Percentiles rank a stretch among this genome's conserved stretches.
phyloP scores from a whole-genome alignment of 2,888 invertebrate species.

The Ectobius pallidus region DNA sequence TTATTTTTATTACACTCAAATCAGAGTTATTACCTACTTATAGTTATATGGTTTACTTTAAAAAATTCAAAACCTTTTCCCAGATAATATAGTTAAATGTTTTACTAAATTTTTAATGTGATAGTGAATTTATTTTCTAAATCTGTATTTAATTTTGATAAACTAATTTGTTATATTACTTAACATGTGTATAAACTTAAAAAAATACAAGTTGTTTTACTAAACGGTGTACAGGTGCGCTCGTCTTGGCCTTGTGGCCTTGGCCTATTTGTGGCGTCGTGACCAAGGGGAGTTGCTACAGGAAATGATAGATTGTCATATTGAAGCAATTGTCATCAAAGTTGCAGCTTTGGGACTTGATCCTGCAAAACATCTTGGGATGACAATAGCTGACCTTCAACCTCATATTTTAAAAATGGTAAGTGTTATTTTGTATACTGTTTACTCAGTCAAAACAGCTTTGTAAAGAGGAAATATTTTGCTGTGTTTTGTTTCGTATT shows the following conservation, averaged over 20 bases:
- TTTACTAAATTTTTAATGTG: too few relatives aligned
- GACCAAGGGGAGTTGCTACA: slow-evolving; percentile 92
- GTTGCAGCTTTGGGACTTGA: slow-evolving; percentile 93
- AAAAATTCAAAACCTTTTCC: too few relatives aligned
- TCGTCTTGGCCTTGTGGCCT: slow-evolving; percentile 84
- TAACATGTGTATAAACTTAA: too few relatives aligned
- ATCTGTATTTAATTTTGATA: too few relatives aligned
- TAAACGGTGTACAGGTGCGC: slow-evolving; percentile 83
- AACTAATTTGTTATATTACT: too few relatives aligned
- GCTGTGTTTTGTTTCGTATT: slow-evolving; percentile 19
- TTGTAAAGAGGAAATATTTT: too few relatives aligned
- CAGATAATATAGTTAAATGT: too few relatives aligned
- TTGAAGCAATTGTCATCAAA: slow-evolving; percentile 96
- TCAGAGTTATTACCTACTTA: too few relatives aligned
- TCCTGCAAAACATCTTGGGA: slow-evolving; percentile 85
- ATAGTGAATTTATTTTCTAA: too few relatives aligned
- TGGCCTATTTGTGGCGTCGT: slow-evolving; percentile 95
- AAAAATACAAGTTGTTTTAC: too few relatives aligned
- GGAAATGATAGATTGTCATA: slow-evolving; percentile 94
- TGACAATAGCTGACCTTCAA: slow-evolving; percentile 82
- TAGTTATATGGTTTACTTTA: too few relatives aligned
- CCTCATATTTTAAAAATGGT: slow-evolving; percentile 86
- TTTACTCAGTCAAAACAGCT: slow-evolving; percentile 23
- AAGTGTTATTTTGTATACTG: slow-evolving; percentile 39
- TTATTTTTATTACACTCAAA: too few relatives aligned